Percentiles rank a stretch among this genome's conserved stretches.
Conservation (phyloP, 2,888 invertebrate genomes). For the Drosophila putrida region DNA sequence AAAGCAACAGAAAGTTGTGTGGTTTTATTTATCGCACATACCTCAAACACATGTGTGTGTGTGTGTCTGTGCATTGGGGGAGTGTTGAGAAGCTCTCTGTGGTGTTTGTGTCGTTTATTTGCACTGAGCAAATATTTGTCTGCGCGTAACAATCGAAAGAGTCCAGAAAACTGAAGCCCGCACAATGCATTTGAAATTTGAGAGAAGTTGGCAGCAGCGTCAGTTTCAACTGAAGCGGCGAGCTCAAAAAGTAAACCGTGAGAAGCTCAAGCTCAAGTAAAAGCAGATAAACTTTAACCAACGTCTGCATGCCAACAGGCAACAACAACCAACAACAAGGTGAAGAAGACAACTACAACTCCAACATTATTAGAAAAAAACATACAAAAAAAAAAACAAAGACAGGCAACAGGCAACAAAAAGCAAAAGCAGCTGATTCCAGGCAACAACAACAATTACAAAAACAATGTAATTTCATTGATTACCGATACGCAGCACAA, state of each 20-base stretch:
- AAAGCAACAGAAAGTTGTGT: constrained; percentile 45
- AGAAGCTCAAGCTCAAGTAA: constrained; percentile 80
- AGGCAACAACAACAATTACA: constrained; percentile 47
- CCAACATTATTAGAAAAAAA: constrained; percentile 62
- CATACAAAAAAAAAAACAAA: constrained; percentile 36
- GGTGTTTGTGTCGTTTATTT: constrained; percentile 35
- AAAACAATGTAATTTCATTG: constrained; percentile 77
- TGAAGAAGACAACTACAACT: constrained; percentile 34
- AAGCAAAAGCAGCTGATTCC: constrained; percentile 71
- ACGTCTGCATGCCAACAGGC: constrained; percentile 70
- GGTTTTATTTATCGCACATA: constrained; percentile 32
- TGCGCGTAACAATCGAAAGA: constrained; percentile 32
- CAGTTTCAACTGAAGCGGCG: constrained; percentile 19
- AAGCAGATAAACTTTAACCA: constrained; percentile 75
- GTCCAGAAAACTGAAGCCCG: constrained; percentile 51
- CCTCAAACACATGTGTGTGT: constrained; percentile 1
- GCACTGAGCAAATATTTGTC: constrained; percentile 55
- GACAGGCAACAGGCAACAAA: constrained; percentile 29
- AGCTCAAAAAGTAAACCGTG: constrained; percentile 83
- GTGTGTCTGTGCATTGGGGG: constrained; percentile 23
- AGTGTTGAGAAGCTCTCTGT: constrained; percentile 26
- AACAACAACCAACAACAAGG: constrained; percentile 37
- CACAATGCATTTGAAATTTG: constrained; percentile 64
- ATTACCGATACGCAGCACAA: constrained; percentile 75
- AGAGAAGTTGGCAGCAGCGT: constrained; percentile 40